These are phyloP conservation scores for Falco rusticolus DNA, from an alignment of 2,797 vertebrate species.

Conservation along the genomic window DNA sequence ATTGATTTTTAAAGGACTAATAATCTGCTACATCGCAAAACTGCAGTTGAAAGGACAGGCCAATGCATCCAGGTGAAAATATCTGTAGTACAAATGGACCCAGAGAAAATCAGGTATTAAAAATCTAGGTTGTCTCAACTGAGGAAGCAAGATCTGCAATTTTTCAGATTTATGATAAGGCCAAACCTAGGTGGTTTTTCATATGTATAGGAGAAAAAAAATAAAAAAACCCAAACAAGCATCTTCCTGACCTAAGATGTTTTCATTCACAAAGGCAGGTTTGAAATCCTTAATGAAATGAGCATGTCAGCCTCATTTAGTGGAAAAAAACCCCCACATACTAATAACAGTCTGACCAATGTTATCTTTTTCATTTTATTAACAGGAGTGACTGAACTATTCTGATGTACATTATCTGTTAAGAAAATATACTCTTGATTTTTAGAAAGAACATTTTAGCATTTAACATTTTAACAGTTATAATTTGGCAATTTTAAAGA, in stretches of 20 bases:
- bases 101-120: not conserved
- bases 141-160: not conserved
- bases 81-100: not conserved
- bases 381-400: not conserved
- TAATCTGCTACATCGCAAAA: not conserved
- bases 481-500: not conserved
- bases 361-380: not conserved
- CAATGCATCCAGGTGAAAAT: not conserved
- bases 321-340: not conserved
- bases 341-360: not conserved
- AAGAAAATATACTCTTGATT: not conserved
- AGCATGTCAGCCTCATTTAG: not conserved
- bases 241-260: not conserved
- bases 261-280: not conserved
- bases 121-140: not conserved
- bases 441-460: not conserved
- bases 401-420: not conserved
- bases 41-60: not conserved
- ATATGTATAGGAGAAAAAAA: not conserved
- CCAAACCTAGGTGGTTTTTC: not conserved
- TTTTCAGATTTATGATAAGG: not conserved
- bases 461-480: not conserved
- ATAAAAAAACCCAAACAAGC: too few relatives aligned
- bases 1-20: slow-evolving; percentile 3
- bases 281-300: not conserved